Evolutionary conservation across 2,797 vertebrate genomes (phyloP).

Genomic region (Hyperoplus immaculatus): DNA sequence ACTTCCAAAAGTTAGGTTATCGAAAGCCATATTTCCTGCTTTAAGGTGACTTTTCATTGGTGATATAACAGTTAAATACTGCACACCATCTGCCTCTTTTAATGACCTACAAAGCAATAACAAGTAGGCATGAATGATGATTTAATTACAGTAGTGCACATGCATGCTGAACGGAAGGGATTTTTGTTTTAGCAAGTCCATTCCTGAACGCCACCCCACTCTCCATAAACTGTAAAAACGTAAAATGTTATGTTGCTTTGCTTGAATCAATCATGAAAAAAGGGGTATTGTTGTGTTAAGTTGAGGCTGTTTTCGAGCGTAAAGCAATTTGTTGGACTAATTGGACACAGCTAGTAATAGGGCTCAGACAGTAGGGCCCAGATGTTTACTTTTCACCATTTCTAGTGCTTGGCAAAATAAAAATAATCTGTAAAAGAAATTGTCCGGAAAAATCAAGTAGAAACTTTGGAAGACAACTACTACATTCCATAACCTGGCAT

Average conservation of each 20-base stretch:
- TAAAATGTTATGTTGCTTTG: constrained; percentile 9
- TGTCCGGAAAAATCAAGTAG: not conserved
- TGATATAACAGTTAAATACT: not conserved
- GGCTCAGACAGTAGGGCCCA: too few species aligned
- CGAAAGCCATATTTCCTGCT: constrained; percentile 19
- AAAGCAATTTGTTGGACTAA: constrained; percentile 11
- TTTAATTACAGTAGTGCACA: not conserved
- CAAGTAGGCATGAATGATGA: not conserved
- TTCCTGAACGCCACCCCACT: not conserved
- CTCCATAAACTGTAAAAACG: constrained; percentile 8
- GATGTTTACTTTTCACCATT: not conserved
- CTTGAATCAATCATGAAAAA: constrained; percentile 16
- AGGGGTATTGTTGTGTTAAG: constrained; percentile 11
- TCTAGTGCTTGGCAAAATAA: not conserved
- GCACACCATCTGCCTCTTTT: constrained; percentile 17
- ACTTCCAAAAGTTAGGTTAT: constrained; percentile 28
- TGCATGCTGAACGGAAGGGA: not conserved
- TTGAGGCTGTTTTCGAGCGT: constrained; percentile 1
- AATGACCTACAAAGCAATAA: constrained; percentile 6
- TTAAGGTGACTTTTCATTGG: constrained; percentile 17
- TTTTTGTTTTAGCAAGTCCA: too few species aligned
- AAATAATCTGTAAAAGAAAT: not conserved
- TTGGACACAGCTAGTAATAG: not conserved
- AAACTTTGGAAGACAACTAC: not conserved
- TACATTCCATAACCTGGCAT: not conserved